Percentiles rank a stretch among this genome's conserved stretches.
phyloP scores from a whole-genome alignment of 2,113 vertebrate species.

The Dipodomys spectabilis region DNA sequence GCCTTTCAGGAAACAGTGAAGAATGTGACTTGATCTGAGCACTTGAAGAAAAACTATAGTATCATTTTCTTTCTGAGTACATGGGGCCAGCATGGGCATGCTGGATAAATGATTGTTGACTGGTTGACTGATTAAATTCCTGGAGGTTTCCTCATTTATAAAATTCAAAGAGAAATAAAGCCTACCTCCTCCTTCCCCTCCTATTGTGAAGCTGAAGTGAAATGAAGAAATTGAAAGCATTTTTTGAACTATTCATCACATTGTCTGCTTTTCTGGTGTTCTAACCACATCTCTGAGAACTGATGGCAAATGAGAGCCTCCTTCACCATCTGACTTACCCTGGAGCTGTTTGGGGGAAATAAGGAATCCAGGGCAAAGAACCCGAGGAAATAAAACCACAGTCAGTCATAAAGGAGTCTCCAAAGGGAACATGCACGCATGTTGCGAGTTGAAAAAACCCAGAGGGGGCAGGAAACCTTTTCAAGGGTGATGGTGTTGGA shows the following conservation, averaged over 20 bases:
- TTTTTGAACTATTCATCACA: not conserved
- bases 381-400: not conserved
- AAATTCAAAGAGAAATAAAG: not conserved
- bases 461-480: not conserved
- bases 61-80: not conserved
- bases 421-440: not conserved
- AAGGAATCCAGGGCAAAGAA: not conserved
- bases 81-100: not conserved
- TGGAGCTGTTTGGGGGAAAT: not conserved
- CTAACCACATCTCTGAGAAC: not conserved
- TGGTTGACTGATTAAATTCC: not conserved
- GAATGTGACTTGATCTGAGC: not conserved
- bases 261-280: not conserved
- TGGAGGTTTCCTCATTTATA: slow-evolving; percentile 5
- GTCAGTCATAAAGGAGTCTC: not conserved
- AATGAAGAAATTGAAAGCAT: not conserved
- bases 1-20: slow-evolving; percentile 27
- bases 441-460: too few species aligned
- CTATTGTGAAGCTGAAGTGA: not conserved
- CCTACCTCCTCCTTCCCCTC: not conserved
- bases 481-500: not conserved
- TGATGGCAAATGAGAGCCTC: not conserved
- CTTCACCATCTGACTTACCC: not conserved
- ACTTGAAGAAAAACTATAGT: not conserved
- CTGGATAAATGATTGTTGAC: not conserved